Evolutionary conservation across 2,113 vertebrate genomes (phyloP), one percentile per base, ranked within the genome.

Genomic region (Psephotus haematonotus): DNA sequence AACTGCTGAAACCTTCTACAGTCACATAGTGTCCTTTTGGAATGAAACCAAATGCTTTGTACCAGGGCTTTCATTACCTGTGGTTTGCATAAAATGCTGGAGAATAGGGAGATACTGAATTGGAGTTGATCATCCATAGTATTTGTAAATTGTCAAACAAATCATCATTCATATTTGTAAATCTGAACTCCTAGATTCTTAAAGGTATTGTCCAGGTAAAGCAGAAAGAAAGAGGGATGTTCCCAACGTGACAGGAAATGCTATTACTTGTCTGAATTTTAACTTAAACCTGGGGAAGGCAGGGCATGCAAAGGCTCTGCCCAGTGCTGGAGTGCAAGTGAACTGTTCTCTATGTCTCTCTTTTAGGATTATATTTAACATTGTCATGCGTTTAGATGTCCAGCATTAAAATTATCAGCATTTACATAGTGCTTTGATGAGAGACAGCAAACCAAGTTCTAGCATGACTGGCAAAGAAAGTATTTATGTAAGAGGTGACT

Each of bases 401-500:
- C 41, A 72, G 31, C 25, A 75, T 70, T 82, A 86, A 65, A 78
- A 57, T 82, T 74, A 71, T 60, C 68, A 78, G 69, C 72, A 84
- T 64, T 94, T 82, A 64, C 17, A 5, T 4, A 72, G 52, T 29
- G 65, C 83, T 16, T 39, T 79, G 91, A 91, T 86, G 83, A 84
- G 86, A 84, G 72, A 50, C 81, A 88, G 86, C 52, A 92, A 84
- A 93, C 35, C 2, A 6, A 89, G 62, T 59, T 82, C 84, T 37
- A 37, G 37, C 64, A 52, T 4, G 31, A 76, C 81, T 83, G 29
- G 39, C 76, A 82, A 18, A 57, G 69, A 11, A 6, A 79, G 19
- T 82, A 82, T 85, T 90, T 94, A 41, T 72, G 35, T 96, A 88
- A 88, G 82, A 95, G 72, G 64, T 85, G 80, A 76, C 86, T 90